Evolutionary conservation across 2,888 invertebrate species (phyloP).

Genomic region (Agriopis leucophaearia): DNA sequence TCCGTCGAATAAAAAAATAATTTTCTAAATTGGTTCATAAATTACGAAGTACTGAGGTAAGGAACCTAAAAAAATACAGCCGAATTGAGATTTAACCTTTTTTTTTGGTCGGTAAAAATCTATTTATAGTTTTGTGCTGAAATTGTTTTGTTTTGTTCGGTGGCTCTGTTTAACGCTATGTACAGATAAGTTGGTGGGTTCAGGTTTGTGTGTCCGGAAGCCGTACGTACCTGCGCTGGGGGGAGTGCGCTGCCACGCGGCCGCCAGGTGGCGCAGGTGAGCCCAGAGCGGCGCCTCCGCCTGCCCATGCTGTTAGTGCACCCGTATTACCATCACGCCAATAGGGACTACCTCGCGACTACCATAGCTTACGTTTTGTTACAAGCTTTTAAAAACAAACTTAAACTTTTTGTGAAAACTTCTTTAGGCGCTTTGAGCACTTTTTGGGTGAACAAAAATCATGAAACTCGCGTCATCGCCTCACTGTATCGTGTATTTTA

Average conservation of each 20-base stretch:
- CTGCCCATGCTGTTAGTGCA: slow-evolving; percentile 89
- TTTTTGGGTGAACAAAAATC: too few species aligned
- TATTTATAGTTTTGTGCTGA: not conserved
- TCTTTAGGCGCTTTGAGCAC: too few species aligned
- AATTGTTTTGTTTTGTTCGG: too few species aligned
- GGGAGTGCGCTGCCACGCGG: slow-evolving; percentile 65
- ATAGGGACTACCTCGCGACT: slow-evolving; percentile 36
- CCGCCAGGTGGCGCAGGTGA: slow-evolving; percentile 77
- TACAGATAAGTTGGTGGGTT: not conserved
- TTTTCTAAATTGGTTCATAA: too few species aligned
- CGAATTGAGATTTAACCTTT: too few species aligned
- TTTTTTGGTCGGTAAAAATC: too few species aligned
- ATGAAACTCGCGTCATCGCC: too few species aligned
- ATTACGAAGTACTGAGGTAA: too few species aligned
- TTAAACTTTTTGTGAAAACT: not conserved
- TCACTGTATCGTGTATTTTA: too few species aligned
- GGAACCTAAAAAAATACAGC: too few species aligned
- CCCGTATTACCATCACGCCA: slow-evolving; percentile 67
- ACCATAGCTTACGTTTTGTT: slow-evolving; percentile 28
- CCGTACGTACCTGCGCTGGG: slow-evolving; percentile 46
- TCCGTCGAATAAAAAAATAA: too few species aligned
- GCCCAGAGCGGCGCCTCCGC: slow-evolving; percentile 80
- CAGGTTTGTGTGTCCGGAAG: not conserved
- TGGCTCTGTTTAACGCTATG: not conserved
- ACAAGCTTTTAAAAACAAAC: not conserved